Base-by-base conservation (phyloP, 2,888 invertebrate species). In the Dasypolia templi region DNA sequence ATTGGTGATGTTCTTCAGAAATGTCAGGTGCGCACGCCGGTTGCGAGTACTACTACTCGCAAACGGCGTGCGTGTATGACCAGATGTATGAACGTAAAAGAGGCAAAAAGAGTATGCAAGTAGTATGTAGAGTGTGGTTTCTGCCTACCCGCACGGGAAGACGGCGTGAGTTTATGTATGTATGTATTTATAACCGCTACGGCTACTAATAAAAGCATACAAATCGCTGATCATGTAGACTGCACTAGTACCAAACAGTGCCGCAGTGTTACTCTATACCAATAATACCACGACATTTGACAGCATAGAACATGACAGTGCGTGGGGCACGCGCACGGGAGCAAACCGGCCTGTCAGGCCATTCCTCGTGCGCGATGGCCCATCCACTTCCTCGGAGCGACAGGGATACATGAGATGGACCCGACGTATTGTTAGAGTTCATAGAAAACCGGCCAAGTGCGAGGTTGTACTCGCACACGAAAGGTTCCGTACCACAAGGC, bases 291-390 rank as follows among this genome's bases (percentile, higher is more conserved):
- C 4, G 44, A 29, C 35, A 12, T 75, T 67, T 81, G 84, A 83
- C 49, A 56, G 46, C 17, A 77, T 62, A 64, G 32, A 70, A 77
- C 69, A 70, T 77, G 81, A 84, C 81, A 81, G 81, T 44, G 49
- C 29, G 44, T 55, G 35, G 67, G 79, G 87, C 89, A 85, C 86
- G 88, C 88, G 88, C 87, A 91, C 91, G 85, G 90, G 83, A 90
- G 90, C 89, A 86, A 74, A 75, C 75, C 74, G 64, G 76, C 74
- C 81, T 79, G 82, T 75, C 83, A 82, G 80, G 86, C 90, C 92
- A 84, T 94, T 90, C 93, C 92, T 88, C 77, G 81, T 77, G 89
- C 85, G 85, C 90, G 90, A 87, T 91, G 90, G 88, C 84, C 93
- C 92, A 90, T 93, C 87, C 83, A 75, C 75, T 88, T 82, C 83